Percentiles rank a stretch among this genome's conserved stretches.
Conservation (phyloP, 2,888 invertebrate genomes). For the Lasioglossum morio region DNA sequence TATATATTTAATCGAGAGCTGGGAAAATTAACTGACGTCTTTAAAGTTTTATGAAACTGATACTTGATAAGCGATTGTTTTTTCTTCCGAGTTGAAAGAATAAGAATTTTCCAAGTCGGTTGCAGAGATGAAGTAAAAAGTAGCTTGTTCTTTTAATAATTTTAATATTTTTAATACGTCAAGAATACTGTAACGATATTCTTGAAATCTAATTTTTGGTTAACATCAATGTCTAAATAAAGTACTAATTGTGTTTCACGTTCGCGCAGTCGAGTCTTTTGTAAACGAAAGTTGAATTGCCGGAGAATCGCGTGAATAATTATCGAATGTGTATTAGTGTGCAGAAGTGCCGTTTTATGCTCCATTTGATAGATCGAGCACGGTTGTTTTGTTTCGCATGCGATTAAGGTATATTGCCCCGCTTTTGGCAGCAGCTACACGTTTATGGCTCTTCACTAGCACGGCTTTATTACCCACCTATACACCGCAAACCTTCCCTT, state of each 20-base stretch:
- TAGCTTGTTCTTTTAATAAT: too few relatives aligned
- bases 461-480: conserved; percentile 32
- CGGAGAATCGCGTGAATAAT: neutral
- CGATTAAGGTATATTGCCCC: conserved; percentile 15
- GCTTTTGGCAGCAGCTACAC: conserved; percentile 25
- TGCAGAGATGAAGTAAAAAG: too few relatives aligned
- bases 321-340: neutral
- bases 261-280: neutral
- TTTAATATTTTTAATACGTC: too few relatives aligned
- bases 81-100: too few relatives aligned
- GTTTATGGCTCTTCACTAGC: conserved; percentile 25
- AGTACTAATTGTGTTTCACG: neutral
- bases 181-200: too few relatives aligned
- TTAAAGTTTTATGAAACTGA: too few relatives aligned
- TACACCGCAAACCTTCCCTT: conserved; percentile 10
- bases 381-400: conserved; percentile 23
- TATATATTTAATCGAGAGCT: too few relatives aligned
- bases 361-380: conserved; percentile 1
- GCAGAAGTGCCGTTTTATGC: conserved; percentile 10
- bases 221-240: neutral
- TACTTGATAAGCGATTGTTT: too few relatives aligned
- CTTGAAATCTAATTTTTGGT: too few relatives aligned
- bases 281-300: neutral
- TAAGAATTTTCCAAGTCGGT: too few relatives aligned
- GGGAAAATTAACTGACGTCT: too few relatives aligned